Percentiles rank a stretch among this genome's conserved stretches.
Evolutionary conservation across 2,888 invertebrate genomes (phyloP).

Genomic region (Coenonympha glycerion): DNA sequence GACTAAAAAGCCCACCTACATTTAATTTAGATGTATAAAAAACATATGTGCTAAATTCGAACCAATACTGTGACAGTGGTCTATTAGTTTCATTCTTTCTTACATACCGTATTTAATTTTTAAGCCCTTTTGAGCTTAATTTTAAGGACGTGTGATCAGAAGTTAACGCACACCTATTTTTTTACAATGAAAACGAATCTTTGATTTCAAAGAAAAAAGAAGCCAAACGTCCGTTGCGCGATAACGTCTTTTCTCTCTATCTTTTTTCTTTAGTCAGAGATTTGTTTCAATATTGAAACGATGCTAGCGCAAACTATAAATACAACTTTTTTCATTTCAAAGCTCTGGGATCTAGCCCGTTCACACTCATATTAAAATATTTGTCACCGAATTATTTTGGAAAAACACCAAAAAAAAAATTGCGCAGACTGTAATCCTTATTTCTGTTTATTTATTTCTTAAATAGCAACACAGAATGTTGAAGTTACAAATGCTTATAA

Average conservation of each 20-base stretch:
- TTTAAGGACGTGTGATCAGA: not conserved
- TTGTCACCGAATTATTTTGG: not conserved
- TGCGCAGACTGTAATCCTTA: conserved; percentile 31
- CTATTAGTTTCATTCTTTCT: conserved; percentile 28
- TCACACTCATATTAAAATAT: not conserved
- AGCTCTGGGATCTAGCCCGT: not conserved
- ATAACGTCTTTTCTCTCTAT: not conserved
- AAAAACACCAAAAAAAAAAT: conserved; percentile 35
- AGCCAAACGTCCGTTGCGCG: no score
- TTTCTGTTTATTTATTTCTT: conserved; percentile 28
- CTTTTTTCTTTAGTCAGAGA: not conserved
- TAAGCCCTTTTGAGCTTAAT: not conserved
- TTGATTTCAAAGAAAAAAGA: no score
- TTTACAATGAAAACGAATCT: not conserved
- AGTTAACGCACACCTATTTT: not conserved
- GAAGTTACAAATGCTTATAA: conserved; percentile 62
- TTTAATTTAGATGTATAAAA: conserved; percentile 6
- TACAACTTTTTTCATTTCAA: not conserved
- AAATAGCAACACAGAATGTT: conserved; percentile 58
- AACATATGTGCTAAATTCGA: conserved; percentile 49
- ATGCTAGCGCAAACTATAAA: not conserved
- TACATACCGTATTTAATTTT: conserved; percentile 26
- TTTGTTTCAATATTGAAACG: not conserved
- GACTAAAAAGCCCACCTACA: conserved; percentile 44
- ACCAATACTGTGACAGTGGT: conserved; percentile 53